Evolutionary conservation across 2,888 invertebrate species (phyloP), one percentile per base, ranked within the genome.

Genomic region (Tricholauxania praeusta): DNA sequence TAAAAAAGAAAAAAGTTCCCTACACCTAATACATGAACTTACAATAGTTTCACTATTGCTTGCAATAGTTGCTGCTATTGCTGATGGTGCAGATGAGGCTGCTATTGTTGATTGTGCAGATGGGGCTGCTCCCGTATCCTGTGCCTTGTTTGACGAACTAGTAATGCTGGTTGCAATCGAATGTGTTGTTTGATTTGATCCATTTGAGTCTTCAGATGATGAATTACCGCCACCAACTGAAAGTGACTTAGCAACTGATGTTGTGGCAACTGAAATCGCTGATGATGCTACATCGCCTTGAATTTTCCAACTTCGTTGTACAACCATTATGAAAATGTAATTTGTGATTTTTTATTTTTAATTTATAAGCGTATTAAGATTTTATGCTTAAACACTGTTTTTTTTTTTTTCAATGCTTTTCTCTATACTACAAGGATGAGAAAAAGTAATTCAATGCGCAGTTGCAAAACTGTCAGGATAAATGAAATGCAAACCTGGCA

Each of bases 121-220:
- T 28, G 12, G 62, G 60, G 2, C 55, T 5, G 73, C 53, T 3
- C 62, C 12, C 67, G 71, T 74, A 3, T 71, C 68, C 72, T 77
- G 76, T 1, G 70, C 19, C 19, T 72, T 66, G 49, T 66, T 71
- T 22, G 72, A 67, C 48, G 79, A 78, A 60, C 78, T 79, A 15
- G 77, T 74, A 19, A 80, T 75, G 8, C 84, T 81, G 1, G 87
- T 86, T 49, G 83, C 82, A 81, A 86, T 83, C 12, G 87, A 87
- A 68, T 86, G 85, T 32, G 82, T 83, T 22, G 86, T 87, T 73
- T 87, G 86, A 77, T 85, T 87, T 14, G 87, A 87, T 69, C 87
- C 84, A 75, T 88, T 86, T 3, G 87, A 87, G 76, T 87, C 87
- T 67, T 87, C 87, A 4, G 87, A 87, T 1, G 86, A 87, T 6